Conservation (phyloP, 2,888 invertebrate species). For the Brachyptera putata region DNA sequence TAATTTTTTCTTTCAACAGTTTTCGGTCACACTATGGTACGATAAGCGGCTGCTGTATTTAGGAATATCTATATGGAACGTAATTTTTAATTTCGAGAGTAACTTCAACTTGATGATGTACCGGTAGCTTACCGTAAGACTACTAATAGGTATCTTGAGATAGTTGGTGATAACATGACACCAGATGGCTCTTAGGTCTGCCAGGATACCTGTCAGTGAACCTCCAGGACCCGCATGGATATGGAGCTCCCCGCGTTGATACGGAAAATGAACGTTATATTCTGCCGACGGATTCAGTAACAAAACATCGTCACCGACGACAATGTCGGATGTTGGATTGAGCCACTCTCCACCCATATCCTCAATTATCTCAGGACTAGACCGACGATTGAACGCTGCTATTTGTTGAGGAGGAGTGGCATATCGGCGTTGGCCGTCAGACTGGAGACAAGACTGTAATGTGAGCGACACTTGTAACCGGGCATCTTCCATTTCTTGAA, state of each 20-base stretch:
- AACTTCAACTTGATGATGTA: no score
- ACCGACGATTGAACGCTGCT: conserved; percentile 78
- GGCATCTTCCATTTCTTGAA: conserved; percentile 79
- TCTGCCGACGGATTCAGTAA: conserved; percentile 62
- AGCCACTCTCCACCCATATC: conserved; percentile 59
- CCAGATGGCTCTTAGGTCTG: conserved; percentile 88
- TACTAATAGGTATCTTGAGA: conserved; percentile 65
- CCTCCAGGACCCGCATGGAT: conserved; percentile 80
- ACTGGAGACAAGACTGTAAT: conserved; percentile 79
- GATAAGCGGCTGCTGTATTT: not conserved
- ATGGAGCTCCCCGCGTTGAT: conserved; percentile 82
- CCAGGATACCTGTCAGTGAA: conserved; percentile 75
- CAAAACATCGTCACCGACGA: conserved; percentile 73
- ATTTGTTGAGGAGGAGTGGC: conserved; percentile 89
- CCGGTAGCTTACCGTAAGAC: conserved; percentile 51
- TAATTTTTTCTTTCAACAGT: no score
- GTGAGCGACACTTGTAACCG: conserved; percentile 78
- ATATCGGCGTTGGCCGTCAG: conserved; percentile 71
- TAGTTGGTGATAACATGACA: conserved; percentile 69
- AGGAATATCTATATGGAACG: not conserved
- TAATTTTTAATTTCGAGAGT: no score
- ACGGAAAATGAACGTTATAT: conserved; percentile 88
- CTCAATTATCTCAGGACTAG: conserved; percentile 62
- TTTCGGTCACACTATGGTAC: not conserved
- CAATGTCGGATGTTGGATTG: conserved; percentile 58